These are phyloP conservation scores for Clarias batrachus DNA, from an alignment of 2,113 vertebrate species.

Conservation along the genomic window DNA sequence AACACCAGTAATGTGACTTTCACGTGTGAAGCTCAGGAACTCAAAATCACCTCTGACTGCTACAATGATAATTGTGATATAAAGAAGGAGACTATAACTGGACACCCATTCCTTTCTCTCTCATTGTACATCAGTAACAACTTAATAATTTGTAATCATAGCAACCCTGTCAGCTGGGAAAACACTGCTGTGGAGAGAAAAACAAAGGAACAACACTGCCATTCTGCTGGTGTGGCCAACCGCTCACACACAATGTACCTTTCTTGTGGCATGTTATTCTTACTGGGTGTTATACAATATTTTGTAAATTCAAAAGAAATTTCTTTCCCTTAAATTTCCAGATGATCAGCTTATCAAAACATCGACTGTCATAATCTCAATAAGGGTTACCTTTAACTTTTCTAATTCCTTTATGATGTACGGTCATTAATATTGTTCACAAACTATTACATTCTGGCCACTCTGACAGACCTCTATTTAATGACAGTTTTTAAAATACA, in stretches of 20 bases:
- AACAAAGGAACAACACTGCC: background rate
- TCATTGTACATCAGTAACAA: background rate
- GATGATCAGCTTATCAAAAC: too few relatives aligned
- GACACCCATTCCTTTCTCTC: background rate
- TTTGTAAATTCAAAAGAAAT: background rate
- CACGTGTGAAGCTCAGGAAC: background rate
- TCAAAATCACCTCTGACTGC: background rate
- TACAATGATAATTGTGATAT: background rate
- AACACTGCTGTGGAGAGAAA: background rate
- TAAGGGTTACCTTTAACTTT: too few relatives aligned
- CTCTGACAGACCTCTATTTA: too few relatives aligned
- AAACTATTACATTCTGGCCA: too few relatives aligned
- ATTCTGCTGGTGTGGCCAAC: background rate
- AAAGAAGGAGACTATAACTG: background rate
- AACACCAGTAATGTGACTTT: constrained; percentile 18
- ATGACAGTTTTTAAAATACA: too few relatives aligned
- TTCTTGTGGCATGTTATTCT: background rate
- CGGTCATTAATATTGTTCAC: too few relatives aligned
- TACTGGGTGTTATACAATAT: too few relatives aligned
- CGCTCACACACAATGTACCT: background rate
- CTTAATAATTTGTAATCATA: constrained; percentile 24
- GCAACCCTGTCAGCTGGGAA: constrained; percentile 34
- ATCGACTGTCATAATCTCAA: too few relatives aligned
- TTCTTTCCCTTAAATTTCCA: background rate
- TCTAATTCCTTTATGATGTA: too few relatives aligned